Evolutionary conservation across 30 jellyfish, hydroid and myxozoan genomes (phyloP).

Genomic region (Aurelia coerulea): DNA sequence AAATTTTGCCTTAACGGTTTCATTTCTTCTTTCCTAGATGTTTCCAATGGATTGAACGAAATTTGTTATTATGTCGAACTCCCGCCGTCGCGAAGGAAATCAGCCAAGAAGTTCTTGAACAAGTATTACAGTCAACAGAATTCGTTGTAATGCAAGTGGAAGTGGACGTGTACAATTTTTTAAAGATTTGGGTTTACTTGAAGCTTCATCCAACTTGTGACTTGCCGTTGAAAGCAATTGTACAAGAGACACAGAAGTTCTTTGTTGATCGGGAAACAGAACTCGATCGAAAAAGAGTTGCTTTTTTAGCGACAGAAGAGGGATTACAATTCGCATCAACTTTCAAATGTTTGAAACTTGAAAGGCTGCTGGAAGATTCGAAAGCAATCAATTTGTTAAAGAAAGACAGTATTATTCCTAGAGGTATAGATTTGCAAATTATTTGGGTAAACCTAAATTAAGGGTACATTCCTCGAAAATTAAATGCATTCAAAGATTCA

Average conservation of each 20-base stretch:
- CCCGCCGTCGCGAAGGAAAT: conserved; percentile 82
- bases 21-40: conserved; percentile 55
- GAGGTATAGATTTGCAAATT: conserved; percentile 41
- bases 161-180: conserved; percentile 86
- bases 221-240: conserved; percentile 68
- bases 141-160: conserved; percentile 96
- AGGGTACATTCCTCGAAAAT: too few species aligned
- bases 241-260: conserved; percentile 80
- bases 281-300: conserved; percentile 4
- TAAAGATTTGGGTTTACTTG: conserved; percentile 84
- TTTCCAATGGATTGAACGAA: conserved; percentile 93
- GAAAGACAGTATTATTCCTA: conserved; percentile 85
- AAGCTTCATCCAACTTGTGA: conserved; percentile 52
- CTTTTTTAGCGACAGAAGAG: conserved; percentile 71
- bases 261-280: conserved; percentile 54
- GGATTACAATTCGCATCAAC: conserved; percentile 85
- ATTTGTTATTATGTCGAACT: conserved; percentile 80
- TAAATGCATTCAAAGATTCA: background rate
- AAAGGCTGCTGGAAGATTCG: conserved; percentile 79
- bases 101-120: conserved; percentile 63
- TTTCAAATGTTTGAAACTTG: conserved; percentile 77
- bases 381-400: conserved; percentile 78
- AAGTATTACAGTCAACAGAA: conserved; percentile 65
- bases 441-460: background rate
- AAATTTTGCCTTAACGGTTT: too few species aligned